Evolutionary conservation across 1,140 invertebrate genomes (phyloP), one percentile per base, ranked within the genome.

Genomic region (Probaryconus sp.): DNA sequence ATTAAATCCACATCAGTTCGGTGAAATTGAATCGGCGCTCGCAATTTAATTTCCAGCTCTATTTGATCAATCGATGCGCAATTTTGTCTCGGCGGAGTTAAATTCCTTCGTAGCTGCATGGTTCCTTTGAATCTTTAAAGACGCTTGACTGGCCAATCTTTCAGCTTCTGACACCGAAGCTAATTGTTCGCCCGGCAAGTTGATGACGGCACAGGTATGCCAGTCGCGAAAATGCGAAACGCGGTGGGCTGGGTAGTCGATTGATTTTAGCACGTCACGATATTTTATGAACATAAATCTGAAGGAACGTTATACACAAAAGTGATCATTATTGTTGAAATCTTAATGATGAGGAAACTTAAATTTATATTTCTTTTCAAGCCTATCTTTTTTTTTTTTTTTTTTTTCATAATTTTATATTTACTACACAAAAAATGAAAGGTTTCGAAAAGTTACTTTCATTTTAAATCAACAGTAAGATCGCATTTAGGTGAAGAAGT

Each of bases 211-310:
- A 73, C 74, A 69, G 75, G 43, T 74, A 73, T 33, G 50, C 26
- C 60, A 73, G 75, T 64, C 51, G 73, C 68, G 76, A 79, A 79
- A 74, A 65, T 70, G 63, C 50, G 67, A 71, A 28, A 71, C 16
- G 51, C 13, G 45, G 51, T 53, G 64, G 60, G 70, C 55, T 30
- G 17, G 33, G 20, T 13, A 10, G 5, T 3, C 20, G 53, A 73
- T 77, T 65, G 43, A 73, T 77, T 72, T 61, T 50, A 65, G 70
- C 63, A 63, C 70, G 75, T 77, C 65, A 73, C 53, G 60, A 67
- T 35, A 50, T 79, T 74, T 76, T 78, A 68, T 58, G 72, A 47
- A 14, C 40, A n/a, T 16, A 13, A 20, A 33, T 60, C 6, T n/a
- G 28, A 30, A 2, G 9, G 28, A 9, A 31, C 71, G n/a, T n/a